Evolutionary conservation across 2,888 invertebrate genomes (phyloP).

Genomic region (Abrostola tripartita): DNA sequence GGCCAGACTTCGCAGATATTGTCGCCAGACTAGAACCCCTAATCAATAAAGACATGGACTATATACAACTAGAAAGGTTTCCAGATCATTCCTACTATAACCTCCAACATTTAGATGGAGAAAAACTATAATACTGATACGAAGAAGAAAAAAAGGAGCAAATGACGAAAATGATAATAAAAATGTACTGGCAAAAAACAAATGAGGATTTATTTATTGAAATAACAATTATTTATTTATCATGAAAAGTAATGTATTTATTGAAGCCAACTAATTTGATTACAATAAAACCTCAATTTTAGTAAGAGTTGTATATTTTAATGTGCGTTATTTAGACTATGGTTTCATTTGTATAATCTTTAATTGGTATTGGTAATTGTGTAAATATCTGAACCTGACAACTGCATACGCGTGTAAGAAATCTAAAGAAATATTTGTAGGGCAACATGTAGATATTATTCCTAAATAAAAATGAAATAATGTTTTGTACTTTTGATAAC

Average conservation of each 20-base stretch:
- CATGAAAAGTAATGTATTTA: neutral
- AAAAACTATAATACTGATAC: slow-evolving; percentile 86
- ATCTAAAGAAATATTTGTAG: neutral
- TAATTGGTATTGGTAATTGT: slow-evolving; percentile 31
- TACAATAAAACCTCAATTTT: neutral
- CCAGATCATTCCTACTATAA: slow-evolving; percentile 98
- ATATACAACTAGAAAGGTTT: slow-evolving; percentile 96
- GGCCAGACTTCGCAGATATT: slow-evolving; percentile 95
- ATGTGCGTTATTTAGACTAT: slow-evolving; percentile 33
- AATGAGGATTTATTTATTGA: slow-evolving; percentile 1
- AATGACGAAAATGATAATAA: neutral
- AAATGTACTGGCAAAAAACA: neutral
- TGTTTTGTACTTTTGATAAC: no score
- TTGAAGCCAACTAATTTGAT: slow-evolving; percentile 14
- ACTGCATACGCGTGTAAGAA: neutral
- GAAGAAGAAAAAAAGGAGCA: neutral
- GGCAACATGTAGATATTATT: neutral
- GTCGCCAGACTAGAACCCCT: slow-evolving; percentile 94
- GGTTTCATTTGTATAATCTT: slow-evolving; percentile 15
- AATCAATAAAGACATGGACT: slow-evolving; percentile 96
- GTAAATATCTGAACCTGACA: slow-evolving; percentile 28
- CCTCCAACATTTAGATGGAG: slow-evolving; percentile 94
- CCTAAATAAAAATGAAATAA: no score
- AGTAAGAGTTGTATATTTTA: slow-evolving; percentile 23
- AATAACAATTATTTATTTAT: neutral